Conservation (phyloP, 2,888 invertebrate species). For the Luffia ferchaultella region DNA sequence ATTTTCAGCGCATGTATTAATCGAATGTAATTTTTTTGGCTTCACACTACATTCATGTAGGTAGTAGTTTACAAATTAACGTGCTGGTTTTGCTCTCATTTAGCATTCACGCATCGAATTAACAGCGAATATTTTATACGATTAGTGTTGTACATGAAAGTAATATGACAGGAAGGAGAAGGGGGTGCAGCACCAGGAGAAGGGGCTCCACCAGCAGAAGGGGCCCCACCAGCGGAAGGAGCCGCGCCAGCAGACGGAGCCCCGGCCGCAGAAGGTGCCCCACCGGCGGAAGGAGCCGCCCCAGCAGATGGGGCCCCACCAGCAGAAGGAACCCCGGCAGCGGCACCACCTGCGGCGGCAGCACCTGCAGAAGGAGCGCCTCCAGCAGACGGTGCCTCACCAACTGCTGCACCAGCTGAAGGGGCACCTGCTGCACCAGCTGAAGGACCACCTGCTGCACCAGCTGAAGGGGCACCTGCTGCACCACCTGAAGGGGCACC, state of each 20-base stretch:
- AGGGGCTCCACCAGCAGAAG: conserved; percentile 30
- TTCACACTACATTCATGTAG: too few relatives aligned
- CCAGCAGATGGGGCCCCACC: conserved; percentile 31
- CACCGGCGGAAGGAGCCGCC: conserved; percentile 18
- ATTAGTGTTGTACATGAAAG: not conserved
- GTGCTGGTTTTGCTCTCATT: too few relatives aligned
- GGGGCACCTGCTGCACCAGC: conserved; percentile 23
- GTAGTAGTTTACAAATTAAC: too few relatives aligned
- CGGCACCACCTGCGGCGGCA: conserved; percentile 18
- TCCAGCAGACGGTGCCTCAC: conserved; percentile 20
- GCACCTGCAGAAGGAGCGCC: conserved; percentile 27
- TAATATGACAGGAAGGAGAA: not conserved
- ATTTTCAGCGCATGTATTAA: too few relatives aligned
- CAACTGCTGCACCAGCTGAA: conserved; percentile 20
- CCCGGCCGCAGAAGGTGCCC: conserved; percentile 18
- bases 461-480: not conserved
- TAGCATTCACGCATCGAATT: too few relatives aligned
- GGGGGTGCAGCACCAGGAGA: conserved; percentile 27
- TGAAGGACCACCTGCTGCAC: conserved; percentile 16
- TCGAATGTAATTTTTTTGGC: too few relatives aligned
- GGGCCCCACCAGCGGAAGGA: conserved; percentile 29
- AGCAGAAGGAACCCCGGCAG: conserved; percentile 28
- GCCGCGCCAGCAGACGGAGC: conserved; percentile 23
- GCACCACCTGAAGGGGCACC: conserved; percentile 9
- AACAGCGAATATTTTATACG: too few relatives aligned